These are phyloP conservation scores for Caenorhabditis tropicalis DNA, from an alignment of 1,140 invertebrate species.

Conservation along the genomic window DNA sequence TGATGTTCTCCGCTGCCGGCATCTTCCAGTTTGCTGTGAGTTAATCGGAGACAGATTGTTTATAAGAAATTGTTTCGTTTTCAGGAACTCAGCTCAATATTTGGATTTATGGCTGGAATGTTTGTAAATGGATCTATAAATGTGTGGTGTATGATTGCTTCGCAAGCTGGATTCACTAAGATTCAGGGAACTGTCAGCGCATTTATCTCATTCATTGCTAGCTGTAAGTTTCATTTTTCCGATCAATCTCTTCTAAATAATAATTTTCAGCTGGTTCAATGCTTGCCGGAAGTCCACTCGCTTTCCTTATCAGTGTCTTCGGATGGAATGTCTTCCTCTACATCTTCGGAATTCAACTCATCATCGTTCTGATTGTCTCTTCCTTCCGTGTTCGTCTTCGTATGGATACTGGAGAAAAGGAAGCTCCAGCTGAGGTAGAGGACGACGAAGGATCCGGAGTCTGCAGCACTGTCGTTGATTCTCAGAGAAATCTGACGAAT, in stretches of 20 bases:
- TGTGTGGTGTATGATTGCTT: conserved; percentile 26
- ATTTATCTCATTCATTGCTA: conserved; percentile 22
- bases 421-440: neutral
- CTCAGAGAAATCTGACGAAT: neutral
- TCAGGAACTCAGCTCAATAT: conserved; percentile 11
- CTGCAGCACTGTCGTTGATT: conserved; percentile 32
- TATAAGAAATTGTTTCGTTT: neutral
- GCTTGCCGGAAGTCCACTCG: conserved; percentile 5
- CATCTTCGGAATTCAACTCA: conserved; percentile 20
- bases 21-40: conserved; percentile 10
- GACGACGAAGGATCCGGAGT: conserved; percentile 11
- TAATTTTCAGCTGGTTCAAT: conserved; percentile 26
- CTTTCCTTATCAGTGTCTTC: conserved; percentile 21
- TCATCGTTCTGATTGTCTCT: neutral
- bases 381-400: conserved; percentile 24
- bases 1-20: conserved; percentile 3
- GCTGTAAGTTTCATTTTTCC: neutral
- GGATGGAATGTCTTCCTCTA: conserved; percentile 19
- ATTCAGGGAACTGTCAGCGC: conserved; percentile 21
- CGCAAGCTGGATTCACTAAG: neutral
- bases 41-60: neutral
- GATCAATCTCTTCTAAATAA: neutral
- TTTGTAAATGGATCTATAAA: conserved; percentile 19
- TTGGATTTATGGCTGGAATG: conserved; percentile 26
- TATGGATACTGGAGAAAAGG: neutral